phyloP scores from a whole-genome alignment of 2,888 invertebrate species.

The Thymelicus acteon region DNA sequence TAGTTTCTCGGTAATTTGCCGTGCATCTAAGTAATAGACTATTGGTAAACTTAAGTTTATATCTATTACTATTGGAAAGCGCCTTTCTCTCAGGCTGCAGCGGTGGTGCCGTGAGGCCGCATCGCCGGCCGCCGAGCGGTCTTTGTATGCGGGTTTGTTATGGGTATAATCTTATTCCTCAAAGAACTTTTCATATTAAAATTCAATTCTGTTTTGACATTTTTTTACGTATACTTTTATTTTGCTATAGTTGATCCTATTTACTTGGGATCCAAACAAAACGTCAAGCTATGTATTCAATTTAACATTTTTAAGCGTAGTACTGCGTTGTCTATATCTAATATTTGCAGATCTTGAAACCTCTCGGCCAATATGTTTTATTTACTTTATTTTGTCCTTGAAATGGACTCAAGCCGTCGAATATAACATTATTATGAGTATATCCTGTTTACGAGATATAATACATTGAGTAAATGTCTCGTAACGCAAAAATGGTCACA shows the following conservation, averaged over 20 bases:
- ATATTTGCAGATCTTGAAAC: conserved; percentile 13
- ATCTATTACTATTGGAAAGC: conserved; percentile 68
- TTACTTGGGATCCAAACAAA: no score
- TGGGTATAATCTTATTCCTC: neutral
- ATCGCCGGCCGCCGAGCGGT: neutral
- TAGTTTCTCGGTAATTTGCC: conserved; percentile 5
- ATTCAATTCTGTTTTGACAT: no score
- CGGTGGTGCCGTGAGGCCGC: conserved; percentile 53
- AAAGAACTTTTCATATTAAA: neutral
- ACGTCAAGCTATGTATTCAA: no score
- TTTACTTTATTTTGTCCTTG: conserved; percentile 7
- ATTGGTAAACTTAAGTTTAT: conserved; percentile 14
- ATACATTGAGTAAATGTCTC: conserved; percentile 26
- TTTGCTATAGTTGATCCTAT: no score
- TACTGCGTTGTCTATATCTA: neutral
- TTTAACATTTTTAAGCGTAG: no score
- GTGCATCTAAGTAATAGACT: conserved; percentile 6
- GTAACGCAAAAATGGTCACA: conserved; percentile 22
- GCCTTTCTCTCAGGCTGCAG: conserved; percentile 75
- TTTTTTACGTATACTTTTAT: no score
- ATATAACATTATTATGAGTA: neutral
- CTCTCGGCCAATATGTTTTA: neutral
- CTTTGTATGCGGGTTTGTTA: conserved; percentile 4
- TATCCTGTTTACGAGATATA: conserved; percentile 23
- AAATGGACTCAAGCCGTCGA: neutral